phyloP scores from a whole-genome alignment of 2,888 invertebrate genomes.

The Eupithecia subumbrata region DNA sequence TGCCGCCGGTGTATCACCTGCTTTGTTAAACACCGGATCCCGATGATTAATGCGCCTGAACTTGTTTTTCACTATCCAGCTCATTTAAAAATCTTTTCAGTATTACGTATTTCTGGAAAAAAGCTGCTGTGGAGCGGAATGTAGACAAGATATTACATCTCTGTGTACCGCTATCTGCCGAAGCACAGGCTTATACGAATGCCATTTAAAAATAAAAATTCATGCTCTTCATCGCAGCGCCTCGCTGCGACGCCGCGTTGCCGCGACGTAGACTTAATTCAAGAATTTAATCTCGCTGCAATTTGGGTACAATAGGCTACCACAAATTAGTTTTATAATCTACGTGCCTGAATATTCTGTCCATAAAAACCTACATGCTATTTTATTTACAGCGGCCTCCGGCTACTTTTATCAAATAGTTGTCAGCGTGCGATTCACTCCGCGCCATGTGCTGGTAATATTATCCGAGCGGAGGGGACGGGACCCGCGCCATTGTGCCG shows the following conservation, averaged over 20 bases:
- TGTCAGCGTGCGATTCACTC: background rate
- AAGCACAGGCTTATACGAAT: background rate
- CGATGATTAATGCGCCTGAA: slow-evolving; percentile 23
- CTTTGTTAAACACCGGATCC: slow-evolving; percentile 29
- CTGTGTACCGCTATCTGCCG: background rate
- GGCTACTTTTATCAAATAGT: background rate
- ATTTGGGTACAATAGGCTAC: background rate
- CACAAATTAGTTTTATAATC: background rate
- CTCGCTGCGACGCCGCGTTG: background rate
- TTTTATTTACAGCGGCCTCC: background rate
- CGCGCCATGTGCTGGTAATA: background rate
- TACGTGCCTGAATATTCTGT: background rate
- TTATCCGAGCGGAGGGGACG: background rate
- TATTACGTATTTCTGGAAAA: background rate
- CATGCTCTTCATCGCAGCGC: background rate
- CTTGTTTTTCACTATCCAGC: background rate
- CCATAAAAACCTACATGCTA: background rate
- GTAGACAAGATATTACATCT: background rate
- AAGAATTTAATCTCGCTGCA: slow-evolving; percentile 1
- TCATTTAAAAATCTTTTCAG: background rate
- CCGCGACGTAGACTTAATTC: background rate
- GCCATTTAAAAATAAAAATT: background rate
- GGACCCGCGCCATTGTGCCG: background rate
- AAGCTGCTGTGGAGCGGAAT: background rate
- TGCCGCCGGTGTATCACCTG: slow-evolving; percentile 13